phyloP scores from a whole-genome alignment of 1,140 invertebrate genomes.

The Diachasmimorpha longicaudata region DNA sequence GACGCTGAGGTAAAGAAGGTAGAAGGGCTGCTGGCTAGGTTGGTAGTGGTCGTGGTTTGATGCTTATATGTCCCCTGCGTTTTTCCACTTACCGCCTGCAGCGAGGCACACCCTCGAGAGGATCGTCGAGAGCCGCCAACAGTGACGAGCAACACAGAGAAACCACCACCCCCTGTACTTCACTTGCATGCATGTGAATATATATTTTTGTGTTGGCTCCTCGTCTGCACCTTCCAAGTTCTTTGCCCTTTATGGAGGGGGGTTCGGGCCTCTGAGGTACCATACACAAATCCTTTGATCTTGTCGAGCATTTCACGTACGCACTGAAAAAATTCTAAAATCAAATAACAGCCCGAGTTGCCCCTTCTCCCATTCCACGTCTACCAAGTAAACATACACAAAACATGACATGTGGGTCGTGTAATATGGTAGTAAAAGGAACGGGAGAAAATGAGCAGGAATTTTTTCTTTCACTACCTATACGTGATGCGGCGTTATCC shows the following conservation, averaged over 20 bases:
- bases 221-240: slow-evolving; percentile 42
- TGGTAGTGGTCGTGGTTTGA: background rate
- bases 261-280: background rate
- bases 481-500: background rate
- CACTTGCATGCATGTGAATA: background rate
- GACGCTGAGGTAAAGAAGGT: background rate
- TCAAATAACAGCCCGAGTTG: slow-evolving; percentile 31
- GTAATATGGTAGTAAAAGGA: background rate
- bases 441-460: background rate
- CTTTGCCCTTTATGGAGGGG: slow-evolving; percentile 15
- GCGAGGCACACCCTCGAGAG: slow-evolving; percentile 31
- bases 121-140: slow-evolving; percentile 31
- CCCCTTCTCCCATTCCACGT: too few species aligned
- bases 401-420: background rate
- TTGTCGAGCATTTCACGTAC: slow-evolving; percentile 31
- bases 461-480: background rate
- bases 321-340: slow-evolving; percentile 36
- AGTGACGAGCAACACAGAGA: slow-evolving; percentile 27
- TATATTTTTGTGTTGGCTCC: slow-evolving; percentile 22
- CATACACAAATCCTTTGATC: slow-evolving; percentile 32
- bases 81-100: slow-evolving; percentile 30
- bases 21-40: background rate
- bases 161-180: slow-evolving; percentile 24
- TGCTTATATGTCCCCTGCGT: slow-evolving; percentile 2
- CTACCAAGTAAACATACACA: background rate